A percentile compares a stretch with the other conserved stretches of the same genome.
phyloP scores from a whole-genome alignment of 2,797 vertebrate genomes.

The Zenarchopterus dispar region DNA sequence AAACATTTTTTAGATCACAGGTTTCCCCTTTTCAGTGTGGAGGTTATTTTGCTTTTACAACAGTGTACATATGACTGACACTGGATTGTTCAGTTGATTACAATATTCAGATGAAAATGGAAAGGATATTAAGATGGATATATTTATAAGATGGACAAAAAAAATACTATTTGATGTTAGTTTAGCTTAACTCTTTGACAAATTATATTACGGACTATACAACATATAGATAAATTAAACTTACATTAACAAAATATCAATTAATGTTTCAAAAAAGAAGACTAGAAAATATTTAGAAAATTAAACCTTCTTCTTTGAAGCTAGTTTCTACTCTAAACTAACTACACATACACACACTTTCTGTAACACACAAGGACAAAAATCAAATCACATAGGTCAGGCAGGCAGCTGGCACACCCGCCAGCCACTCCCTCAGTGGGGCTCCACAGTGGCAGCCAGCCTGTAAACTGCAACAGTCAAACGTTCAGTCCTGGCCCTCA shows the following conservation, averaged over 20 bases:
- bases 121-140: no score
- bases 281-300: slow-evolving; percentile 6
- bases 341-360: slow-evolving; percentile 37
- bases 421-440: slow-evolving; percentile 44
- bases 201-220: background rate
- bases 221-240: background rate
- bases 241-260: no score
- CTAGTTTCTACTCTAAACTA: slow-evolving; percentile 32
- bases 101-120: no score
- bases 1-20: no score
- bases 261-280: slow-evolving; percentile 6
- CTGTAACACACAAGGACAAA: slow-evolving; percentile 18
- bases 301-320: slow-evolving; percentile 29
- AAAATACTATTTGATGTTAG: no score
- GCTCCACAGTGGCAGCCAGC: slow-evolving; percentile 54
- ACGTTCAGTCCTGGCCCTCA: slow-evolving; percentile 44
- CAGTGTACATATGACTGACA: no score
- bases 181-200: background rate
- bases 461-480: slow-evolving; percentile 43
- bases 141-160: no score
- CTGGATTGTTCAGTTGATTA: no score
- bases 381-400: slow-evolving; percentile 67
- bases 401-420: slow-evolving; percentile 51
- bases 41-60: no score
- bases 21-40: no score